Evolutionary conservation across 2,888 invertebrate genomes (phyloP).

Genomic region (Acheta domesticus): DNA sequence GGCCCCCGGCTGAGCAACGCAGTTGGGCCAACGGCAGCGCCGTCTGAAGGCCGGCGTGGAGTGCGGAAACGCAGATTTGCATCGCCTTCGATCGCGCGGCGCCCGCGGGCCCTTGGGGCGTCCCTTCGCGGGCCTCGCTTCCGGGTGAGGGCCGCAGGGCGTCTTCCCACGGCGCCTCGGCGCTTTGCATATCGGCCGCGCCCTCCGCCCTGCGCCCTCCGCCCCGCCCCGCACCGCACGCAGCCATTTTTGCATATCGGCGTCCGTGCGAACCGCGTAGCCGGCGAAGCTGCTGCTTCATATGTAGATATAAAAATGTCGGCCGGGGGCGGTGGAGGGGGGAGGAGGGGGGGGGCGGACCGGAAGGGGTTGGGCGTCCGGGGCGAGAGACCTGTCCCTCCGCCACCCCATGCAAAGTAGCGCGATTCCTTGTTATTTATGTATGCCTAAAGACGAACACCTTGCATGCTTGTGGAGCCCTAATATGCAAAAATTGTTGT

Average conservation of each 20-base stretch:
- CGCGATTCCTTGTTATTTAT: neutral
- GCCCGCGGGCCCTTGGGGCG: too few relatives aligned
- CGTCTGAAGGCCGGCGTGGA: too few relatives aligned
- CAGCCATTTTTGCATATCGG: conserved; percentile 2
- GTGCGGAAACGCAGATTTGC: too few relatives aligned
- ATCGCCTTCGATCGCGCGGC: too few relatives aligned
- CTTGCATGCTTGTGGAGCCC: conserved; percentile 1
- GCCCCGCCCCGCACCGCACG: neutral
- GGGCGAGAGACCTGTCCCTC: neutral
- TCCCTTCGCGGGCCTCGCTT: too few relatives aligned
- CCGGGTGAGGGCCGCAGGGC: too few relatives aligned
- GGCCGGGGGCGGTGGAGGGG: neutral
- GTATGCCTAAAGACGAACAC: conserved; percentile 18
- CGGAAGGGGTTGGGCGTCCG: neutral
- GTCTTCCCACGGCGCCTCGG: neutral
- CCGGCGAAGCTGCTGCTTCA: neutral
- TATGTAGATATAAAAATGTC: conserved; percentile 9
- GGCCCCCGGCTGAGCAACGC: too few relatives aligned
- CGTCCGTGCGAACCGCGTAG: neutral
- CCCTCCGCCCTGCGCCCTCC: neutral
- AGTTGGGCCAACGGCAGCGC: too few relatives aligned
- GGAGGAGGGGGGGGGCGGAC: neutral
- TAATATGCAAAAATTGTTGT: conserved; percentile 18
- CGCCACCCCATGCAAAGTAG: neutral
- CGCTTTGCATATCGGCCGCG: neutral